Base-by-base conservation (phyloP, 92 coral and sea anemone species). In the Epizoanthus illoricatus region DNA sequence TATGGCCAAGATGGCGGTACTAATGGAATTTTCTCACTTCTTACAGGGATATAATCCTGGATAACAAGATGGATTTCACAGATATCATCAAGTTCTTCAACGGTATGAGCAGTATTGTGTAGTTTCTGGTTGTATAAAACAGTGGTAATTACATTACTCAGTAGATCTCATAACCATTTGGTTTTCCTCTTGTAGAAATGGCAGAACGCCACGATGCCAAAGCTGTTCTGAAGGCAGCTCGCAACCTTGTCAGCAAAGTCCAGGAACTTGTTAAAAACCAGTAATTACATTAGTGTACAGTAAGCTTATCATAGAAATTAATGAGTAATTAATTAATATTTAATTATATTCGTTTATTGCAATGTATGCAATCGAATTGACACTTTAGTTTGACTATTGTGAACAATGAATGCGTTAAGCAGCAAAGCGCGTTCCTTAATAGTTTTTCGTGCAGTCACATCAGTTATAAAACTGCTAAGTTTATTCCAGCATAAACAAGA, bases 51-150 rank as follows among this genome's bases (percentile, higher is more conserved):
- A 96, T 96, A 12, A 87, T 96, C 54, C 86, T 96, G 47, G 99
- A 96, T 73, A 94, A 96, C 89, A 91, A 92, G 66, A 96, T 96
- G 99, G 99, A 96, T 81, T 96, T 96, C 90, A 96, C 99, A 8
- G 99, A 96, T 67, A 92, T 96, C 81, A 96, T 96, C 76, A 96
- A 96, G 83, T 96, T 96, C 87, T 96, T 96, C 92, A 96, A 96
- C 45, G 99, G 99, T 96, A 80, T 23, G 94, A 75, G 21, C 5
- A 9, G 4, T 10, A 17, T 20, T 6, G 12, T 15, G 2, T 3
- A 47, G 49, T 20, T 21, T 41, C 8, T 58, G 33, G 10, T 65
- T 80, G 55, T 66, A 62, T 15, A 78, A 41, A 79, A 17, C 54
- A 55, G 36, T 58, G 55, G 61, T 42, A 56, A 66, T 41, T 41